These are phyloP conservation scores for Temnothorax curvispinosus DNA, from an alignment of 1,140 invertebrate genomes.

Conservation along the genomic window DNA sequence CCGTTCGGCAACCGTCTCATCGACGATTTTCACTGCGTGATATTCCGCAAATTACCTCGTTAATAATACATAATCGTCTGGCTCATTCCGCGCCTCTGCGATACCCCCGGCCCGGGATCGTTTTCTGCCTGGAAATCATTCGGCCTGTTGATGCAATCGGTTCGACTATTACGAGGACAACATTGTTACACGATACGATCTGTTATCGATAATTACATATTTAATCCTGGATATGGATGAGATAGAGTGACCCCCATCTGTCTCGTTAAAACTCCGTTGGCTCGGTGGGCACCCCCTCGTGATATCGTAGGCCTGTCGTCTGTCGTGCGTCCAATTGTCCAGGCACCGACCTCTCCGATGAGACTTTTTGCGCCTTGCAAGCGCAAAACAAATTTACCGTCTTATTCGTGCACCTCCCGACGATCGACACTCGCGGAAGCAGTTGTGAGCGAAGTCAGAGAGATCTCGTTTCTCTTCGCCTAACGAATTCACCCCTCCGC, in stretches of 20 bases:
- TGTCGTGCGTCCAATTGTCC: no score
- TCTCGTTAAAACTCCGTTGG: background rate
- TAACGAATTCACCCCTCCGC: background rate
- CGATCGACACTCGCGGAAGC: background rate
- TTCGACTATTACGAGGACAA: conserved; percentile 36
- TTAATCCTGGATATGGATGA: conserved; percentile 31
- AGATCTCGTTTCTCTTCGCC: background rate
- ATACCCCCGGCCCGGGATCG: background rate
- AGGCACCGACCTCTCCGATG: background rate
- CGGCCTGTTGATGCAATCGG: conserved; percentile 3
- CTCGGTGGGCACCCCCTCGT: background rate
- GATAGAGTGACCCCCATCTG: background rate
- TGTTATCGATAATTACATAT: conserved; percentile 27
- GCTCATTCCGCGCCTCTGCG: background rate
- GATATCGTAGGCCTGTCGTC: background rate
- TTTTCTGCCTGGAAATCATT: no score
- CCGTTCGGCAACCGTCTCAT: conserved; percentile 13
- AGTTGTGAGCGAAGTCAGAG: background rate
- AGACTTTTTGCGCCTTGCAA: no score
- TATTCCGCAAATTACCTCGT: conserved; percentile 19
- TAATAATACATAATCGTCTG: background rate
- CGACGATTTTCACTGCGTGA: conserved; percentile 9
- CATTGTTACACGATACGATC: conserved; percentile 54
- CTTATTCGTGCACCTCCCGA: background rate
- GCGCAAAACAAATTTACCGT: no score